phyloP scores from a whole-genome alignment of 2,888 invertebrate genomes.

The Prosapia bicincta region DNA sequence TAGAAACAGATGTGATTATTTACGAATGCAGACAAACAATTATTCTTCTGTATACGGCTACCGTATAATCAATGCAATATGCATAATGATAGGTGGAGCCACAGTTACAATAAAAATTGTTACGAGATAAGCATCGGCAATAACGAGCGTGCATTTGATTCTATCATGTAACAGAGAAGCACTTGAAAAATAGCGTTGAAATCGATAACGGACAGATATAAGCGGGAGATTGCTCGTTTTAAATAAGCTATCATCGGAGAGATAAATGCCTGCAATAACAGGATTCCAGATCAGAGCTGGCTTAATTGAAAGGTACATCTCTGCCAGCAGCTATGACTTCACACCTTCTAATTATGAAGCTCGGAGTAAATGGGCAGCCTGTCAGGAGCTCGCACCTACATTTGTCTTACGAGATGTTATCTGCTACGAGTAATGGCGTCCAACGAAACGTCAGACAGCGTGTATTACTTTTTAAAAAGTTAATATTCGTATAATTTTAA shows the following conservation, averaged over 20 bases:
- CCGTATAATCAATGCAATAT: neutral
- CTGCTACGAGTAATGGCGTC: neutral
- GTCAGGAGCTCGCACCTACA: constrained; percentile 15
- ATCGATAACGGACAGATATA: neutral
- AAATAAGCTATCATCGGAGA: neutral
- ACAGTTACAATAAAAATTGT: neutral
- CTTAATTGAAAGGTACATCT: neutral
- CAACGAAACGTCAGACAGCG: neutral
- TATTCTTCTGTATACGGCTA: neutral
- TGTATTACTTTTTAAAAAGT: neutral
- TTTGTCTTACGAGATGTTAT: constrained; percentile 21
- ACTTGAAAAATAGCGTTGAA: neutral
- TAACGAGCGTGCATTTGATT: neutral
- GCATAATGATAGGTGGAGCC: neutral
- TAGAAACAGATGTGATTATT: neutral
- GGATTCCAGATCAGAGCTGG: neutral
- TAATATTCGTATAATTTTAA: neutral
- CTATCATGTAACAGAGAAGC: neutral
- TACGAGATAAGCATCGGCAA: neutral
- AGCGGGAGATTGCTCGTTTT: neutral
- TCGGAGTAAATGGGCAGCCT: constrained; percentile 12
- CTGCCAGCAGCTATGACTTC: neutral
- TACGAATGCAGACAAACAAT: neutral
- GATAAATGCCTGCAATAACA: neutral
- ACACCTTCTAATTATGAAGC: neutral